Evolutionary conservation across 2,797 vertebrate species (phyloP), one percentile per base, ranked within the genome.

Genomic region (Parauchenoglanis punctatus): DNA sequence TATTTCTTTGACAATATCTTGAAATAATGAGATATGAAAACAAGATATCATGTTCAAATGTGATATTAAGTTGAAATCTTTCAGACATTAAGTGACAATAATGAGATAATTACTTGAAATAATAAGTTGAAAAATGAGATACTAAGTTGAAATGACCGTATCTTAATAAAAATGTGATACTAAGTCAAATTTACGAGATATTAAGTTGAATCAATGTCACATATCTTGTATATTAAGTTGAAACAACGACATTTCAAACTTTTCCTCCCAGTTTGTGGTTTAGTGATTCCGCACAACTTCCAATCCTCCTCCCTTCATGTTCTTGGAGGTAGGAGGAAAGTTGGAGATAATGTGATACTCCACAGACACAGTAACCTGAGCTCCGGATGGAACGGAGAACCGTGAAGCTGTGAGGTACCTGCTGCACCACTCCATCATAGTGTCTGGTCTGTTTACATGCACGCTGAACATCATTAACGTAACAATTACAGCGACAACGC

Each of bases 401-500:
- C 72, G 15, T 18, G 31, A 17, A 20, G 68, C 44, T 2, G 20
- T 23, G 31, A 59, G 31, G 20, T 11, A 40, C 31, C 20, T 35
- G 7, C 58, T 46, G 52, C 76, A 54, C 7, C n/a, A 54, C 76
- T 49, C 59, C 81, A 65, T 28, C 80, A 44, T 25, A 44, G 59
- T 18, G 49, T 31, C 35, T 59, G 56, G 23, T 65, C n/a, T 65
- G 58, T 65, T 81, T 67, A 46, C 23, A 4, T 40, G 87, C 76
- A 86, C 35, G 72, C 84, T 81, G 77, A 85, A 88, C 90, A 86
- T 87, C 88, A 88, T 89, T 91, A 91, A 80, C 81, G 81, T 82
- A 76, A 82, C 87, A 88, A 87, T 90, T 86, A 87, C 86, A 78
- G 87, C 80, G 61, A 82, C 40, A 4, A 15, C 46, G 44, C 5